These are phyloP conservation scores for Ctena decussata DNA, from an alignment of 2,888 invertebrate species.

Conservation along the genomic window DNA sequence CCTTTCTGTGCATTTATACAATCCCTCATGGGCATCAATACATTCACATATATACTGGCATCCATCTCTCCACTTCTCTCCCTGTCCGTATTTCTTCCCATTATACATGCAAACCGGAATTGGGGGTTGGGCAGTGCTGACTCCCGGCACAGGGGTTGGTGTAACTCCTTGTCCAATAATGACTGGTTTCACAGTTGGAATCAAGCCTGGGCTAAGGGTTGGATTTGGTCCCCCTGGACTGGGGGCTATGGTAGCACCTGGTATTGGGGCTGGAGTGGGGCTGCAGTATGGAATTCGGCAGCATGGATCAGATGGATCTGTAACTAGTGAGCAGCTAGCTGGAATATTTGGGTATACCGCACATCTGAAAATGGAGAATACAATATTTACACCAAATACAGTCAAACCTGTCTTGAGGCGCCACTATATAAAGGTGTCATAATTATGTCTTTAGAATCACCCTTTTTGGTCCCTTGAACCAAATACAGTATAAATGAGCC, in stretches of 20 bases:
- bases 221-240: conserved; percentile 32
- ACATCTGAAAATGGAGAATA: conserved; percentile 72
- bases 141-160: conserved; percentile 63
- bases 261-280: conserved; percentile 60
- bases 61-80: conserved; percentile 75
- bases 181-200: conserved; percentile 56
- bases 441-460: no score
- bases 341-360: conserved; percentile 66
- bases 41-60: conserved; percentile 76
- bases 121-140: conserved; percentile 44
- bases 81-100: conserved; percentile 71
- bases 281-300: conserved; percentile 73
- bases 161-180: conserved; percentile 73
- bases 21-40: conserved; percentile 69
- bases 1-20: conserved; percentile 76
- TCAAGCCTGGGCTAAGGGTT: conserved; percentile 49
- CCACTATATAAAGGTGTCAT: no score
- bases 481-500: no score
- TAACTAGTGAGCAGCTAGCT: conserved; percentile 69
- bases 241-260: conserved; percentile 44
- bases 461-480: no score
- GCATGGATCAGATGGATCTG: conserved; percentile 75
- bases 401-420: no score
- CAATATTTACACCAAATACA: no score
- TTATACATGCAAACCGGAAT: conserved; percentile 74